Evolutionary conservation across 2,113 vertebrate species (phyloP), one percentile per base, ranked within the genome.

Genomic region (Turdus rufiventris): DNA sequence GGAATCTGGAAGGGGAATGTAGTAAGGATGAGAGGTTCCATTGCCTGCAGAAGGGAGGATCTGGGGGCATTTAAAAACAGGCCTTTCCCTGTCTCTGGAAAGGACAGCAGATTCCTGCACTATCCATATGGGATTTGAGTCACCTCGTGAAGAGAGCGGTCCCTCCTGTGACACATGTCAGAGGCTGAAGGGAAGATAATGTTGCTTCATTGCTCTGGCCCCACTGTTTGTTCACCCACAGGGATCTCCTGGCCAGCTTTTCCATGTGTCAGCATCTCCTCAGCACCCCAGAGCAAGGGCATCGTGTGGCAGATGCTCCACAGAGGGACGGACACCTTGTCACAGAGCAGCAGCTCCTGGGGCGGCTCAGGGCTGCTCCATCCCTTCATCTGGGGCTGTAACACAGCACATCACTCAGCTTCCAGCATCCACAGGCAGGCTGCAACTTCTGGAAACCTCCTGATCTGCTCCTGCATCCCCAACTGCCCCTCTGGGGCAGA

Each of bases 201-300:
- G 48, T 18, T 79, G 76, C 72, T 92, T 72, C 66, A 2, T 23
- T 61, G 38, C 76, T 79, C 82, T 40, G 28, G 62, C 43, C 58
- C 54, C 80, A 33, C 86, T 18, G 20, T 57, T 78, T 9, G 6
- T 23, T 84, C 84, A 62, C 56, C 90, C 80, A 71, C 34, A 38
- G 58, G 79, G 90, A n/a, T 65, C 43, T 95, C 47, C 78, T 34
- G 72, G 26, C 45, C 24, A 21, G 29, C 5, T 80, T 95, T 92
- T 60, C 47, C 10, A 1, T 29, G 25, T 60, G 54, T 96, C 94
- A 93, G 88, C 93, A 88, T 56, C 90, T 92, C 83, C 60, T 50
- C 57, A 60, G 15, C 48, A 51, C 68, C 94, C 92, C 61, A 61
- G 88, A 77, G 88, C 94, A 96, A 97, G 94, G 88, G 75, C 94